Evolutionary conservation across 2,113 vertebrate species (phyloP).

Genomic region (Haemorhous mexicanus): DNA sequence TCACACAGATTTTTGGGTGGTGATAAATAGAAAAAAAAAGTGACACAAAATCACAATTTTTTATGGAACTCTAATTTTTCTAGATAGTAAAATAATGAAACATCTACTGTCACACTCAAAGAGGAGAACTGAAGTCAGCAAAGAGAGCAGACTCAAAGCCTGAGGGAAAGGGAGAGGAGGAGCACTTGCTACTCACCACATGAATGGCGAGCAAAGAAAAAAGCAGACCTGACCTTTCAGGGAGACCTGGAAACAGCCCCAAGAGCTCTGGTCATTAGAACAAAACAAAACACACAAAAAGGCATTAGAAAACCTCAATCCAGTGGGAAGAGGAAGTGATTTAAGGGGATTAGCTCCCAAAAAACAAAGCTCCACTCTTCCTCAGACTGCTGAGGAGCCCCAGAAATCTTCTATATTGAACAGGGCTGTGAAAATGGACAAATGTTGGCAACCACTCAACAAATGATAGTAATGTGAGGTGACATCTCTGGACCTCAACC

Average conservation of each 20-base stretch:
- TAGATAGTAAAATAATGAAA: neutral
- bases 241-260: slow-evolving; percentile 4
- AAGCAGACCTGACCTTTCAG: slow-evolving; percentile 35
- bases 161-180: neutral
- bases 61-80: neutral
- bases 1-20: neutral
- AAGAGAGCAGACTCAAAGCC: neutral
- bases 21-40: neutral
- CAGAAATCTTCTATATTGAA: neutral
- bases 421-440: slow-evolving; percentile 15
- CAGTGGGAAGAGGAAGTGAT: slow-evolving; percentile 22
- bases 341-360: slow-evolving; percentile 7
- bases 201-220: slow-evolving; percentile 26
- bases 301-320: slow-evolving; percentile 34
- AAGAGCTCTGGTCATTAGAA: neutral
- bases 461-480: slow-evolving; percentile 36
- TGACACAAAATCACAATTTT: neutral
- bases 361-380: slow-evolving; percentile 23
- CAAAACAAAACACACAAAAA: slow-evolving; percentile 28
- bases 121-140: neutral
- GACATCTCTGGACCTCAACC: slow-evolving; percentile 21
- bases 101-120: neutral
- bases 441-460: slow-evolving; percentile 11
- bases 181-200: slow-evolving; percentile 1
- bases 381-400: neutral